A percentile compares a stretch with the other conserved stretches of the same genome.
Evolutionary conservation across 2,888 invertebrate species (phyloP).

Genomic region (Galeopsomyia nigrocyanea): DNA sequence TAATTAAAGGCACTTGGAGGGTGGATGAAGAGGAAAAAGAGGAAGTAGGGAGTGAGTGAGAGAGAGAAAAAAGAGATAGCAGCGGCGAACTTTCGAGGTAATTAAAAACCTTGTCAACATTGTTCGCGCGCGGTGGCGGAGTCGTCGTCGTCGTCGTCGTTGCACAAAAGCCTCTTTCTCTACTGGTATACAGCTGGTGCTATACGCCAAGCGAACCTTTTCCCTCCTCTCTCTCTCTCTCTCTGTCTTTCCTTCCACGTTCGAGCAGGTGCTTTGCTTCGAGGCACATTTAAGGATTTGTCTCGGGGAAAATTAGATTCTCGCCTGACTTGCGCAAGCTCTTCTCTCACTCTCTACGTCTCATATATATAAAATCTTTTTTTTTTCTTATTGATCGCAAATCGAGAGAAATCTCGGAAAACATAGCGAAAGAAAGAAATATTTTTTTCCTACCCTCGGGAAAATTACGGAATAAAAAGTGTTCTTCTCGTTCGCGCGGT

Average conservation of each 20-base stretch:
- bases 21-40: background rate
- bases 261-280: slow-evolving; percentile 51
- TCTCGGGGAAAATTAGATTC: slow-evolving; percentile 66
- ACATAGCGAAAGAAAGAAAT: no score
- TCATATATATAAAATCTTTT: background rate
- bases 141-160: slow-evolving; percentile 43
- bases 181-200: background rate
- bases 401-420: no score
- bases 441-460: no score
- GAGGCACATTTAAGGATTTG: slow-evolving; percentile 66
- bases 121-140: slow-evolving; percentile 34
- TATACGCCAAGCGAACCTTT: background rate
- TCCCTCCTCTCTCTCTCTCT: background rate
- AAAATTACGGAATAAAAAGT: no score
- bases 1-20: background rate
- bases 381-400: slow-evolving; percentile 22
- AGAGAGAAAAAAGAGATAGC: background rate
- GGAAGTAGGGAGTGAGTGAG: background rate
- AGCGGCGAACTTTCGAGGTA: slow-evolving; percentile 31
- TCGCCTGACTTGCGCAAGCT: slow-evolving; percentile 61
- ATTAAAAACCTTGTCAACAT: slow-evolving; percentile 46
- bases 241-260: background rate
- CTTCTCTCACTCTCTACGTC: slow-evolving; percentile 1
- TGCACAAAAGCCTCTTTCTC: slow-evolving; percentile 26
- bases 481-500: no score